phyloP scores from a whole-genome alignment of 2,113 vertebrate species.

The Passer domesticus region DNA sequence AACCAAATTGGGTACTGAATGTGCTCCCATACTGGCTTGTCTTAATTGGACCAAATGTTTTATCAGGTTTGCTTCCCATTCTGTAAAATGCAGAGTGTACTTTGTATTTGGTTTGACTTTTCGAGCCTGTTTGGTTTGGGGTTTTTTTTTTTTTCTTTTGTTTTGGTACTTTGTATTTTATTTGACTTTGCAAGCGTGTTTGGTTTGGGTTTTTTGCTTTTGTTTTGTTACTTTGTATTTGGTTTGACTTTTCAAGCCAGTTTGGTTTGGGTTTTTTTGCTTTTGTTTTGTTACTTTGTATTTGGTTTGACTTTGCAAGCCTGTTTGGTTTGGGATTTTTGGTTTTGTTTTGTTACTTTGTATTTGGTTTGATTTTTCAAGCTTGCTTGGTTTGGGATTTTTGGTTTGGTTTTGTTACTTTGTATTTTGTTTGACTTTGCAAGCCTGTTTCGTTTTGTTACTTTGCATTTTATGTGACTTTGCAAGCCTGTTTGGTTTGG shows the following conservation, averaged over 20 bases:
- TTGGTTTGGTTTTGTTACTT: too few species aligned
- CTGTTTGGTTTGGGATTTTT: too few species aligned
- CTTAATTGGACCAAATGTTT: not conserved
- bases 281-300: too few species aligned
- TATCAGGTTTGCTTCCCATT: not conserved
- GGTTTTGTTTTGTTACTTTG: not conserved
- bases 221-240: not conserved
- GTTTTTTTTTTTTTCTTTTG: not conserved
- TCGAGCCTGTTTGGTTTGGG: not conserved
- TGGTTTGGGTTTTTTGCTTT: not conserved
- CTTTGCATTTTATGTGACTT: too few species aligned
- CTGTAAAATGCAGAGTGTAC: not conserved
- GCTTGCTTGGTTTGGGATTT: not conserved
- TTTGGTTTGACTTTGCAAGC: too few species aligned
- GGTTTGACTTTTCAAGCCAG: not conserved
- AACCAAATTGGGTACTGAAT: not conserved
- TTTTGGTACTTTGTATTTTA: too few species aligned
- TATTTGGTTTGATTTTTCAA: not conserved
- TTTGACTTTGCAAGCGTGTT: too few species aligned
- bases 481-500: not conserved
- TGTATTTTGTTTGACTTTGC: too few species aligned
- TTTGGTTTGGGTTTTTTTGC: too few species aligned
- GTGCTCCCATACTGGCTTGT: not conserved
- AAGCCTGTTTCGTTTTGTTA: not conserved
- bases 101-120: not conserved